Evolutionary conservation across 2,797 vertebrate species (phyloP).

Genomic region (Malacoraja senta): DNA sequence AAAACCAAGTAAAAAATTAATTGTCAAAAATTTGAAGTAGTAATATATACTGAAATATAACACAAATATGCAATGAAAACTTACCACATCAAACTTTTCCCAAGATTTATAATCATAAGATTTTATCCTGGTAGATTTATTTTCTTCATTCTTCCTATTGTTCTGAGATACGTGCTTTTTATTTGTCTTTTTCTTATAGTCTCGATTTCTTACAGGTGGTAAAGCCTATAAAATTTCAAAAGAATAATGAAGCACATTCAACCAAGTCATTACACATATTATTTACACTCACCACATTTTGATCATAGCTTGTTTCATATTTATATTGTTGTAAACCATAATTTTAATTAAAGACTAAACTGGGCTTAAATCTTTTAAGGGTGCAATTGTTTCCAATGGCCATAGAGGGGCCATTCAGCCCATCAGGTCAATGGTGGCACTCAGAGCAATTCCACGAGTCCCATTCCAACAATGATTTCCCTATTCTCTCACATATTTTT

Average conservation of each 20-base stretch:
- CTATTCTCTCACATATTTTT: too few species aligned
- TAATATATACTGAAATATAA: not conserved
- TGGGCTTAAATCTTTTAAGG: too few species aligned
- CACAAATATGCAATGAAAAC: constrained; percentile 40
- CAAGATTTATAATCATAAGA: constrained; percentile 82
- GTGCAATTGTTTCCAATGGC: too few species aligned
- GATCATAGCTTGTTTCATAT: not conserved
- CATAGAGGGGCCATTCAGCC: too few species aligned
- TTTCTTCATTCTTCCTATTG: constrained; percentile 57
- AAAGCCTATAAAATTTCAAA: constrained; percentile 56
- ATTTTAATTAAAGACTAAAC: too few species aligned
- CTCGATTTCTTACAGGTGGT: constrained; percentile 82
- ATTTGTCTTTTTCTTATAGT: constrained; percentile 75
- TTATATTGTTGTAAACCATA: not conserved
- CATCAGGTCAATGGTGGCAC: too few species aligned
- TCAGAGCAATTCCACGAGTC: too few species aligned
- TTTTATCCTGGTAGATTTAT: constrained; percentile 67
- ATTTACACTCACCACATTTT: not conserved
- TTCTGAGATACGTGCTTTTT: constrained; percentile 55
- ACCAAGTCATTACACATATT: not conserved
- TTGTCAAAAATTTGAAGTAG: not conserved
- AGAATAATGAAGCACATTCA: constrained; percentile 27
- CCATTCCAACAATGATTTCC: too few species aligned
- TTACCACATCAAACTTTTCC: constrained; percentile 92
- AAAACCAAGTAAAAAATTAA: too few species aligned